Evolutionary conservation across 2,113 vertebrate genomes (phyloP), one percentile per base, ranked within the genome.

Genomic region (Ursus arctos): DNA sequence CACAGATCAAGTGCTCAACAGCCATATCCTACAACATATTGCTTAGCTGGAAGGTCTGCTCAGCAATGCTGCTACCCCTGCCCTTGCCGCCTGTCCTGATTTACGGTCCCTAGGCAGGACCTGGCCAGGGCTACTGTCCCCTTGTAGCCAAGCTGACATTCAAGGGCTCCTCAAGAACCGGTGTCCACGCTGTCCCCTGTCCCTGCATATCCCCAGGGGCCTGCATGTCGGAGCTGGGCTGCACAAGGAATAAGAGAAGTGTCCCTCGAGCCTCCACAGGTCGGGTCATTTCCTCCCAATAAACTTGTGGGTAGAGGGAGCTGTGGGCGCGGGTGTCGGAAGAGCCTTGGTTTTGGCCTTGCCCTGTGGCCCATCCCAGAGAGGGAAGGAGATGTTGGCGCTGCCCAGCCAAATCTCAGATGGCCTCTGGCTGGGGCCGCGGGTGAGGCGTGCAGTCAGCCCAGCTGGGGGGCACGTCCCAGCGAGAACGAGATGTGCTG

Each of bases 51-150:
- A 69, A 4, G 18, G 21, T 36, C 33, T 69, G 67, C 0, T n/a
- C 67, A 69, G 8, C 67, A 19, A 33, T 3, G 13, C 33, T 43
- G 36, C 40, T 74, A 4, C n/a, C 22, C 81, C 9, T 24, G 2
- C 22, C 2, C 63, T 33, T 0, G 4, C 8, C 13, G 16, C 26
- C 47, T 18, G 13, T 53, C 31, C 10, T 40, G 36, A 16, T n/a
- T 2, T 28, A 49, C 9, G 47, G 33, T 1, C 13, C 24, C 14
- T 0, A 0, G 40, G 9, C 59, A 69, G 57, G 22, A 43, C 21
- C 40, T 2, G 33, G 7, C 6, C 18, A 7, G 14, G 3, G 4
- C 22, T 19, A 6, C 21, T 0, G 0, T 40, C 49, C 40, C 76
- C 28, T 69, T 10, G 1, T 24, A 11, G 28, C 57, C 43, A 15